Evolutionary conservation across 2,113 vertebrate genomes (phyloP), one percentile per base, ranked within the genome.

Genomic region (Pteropus alecto): DNA sequence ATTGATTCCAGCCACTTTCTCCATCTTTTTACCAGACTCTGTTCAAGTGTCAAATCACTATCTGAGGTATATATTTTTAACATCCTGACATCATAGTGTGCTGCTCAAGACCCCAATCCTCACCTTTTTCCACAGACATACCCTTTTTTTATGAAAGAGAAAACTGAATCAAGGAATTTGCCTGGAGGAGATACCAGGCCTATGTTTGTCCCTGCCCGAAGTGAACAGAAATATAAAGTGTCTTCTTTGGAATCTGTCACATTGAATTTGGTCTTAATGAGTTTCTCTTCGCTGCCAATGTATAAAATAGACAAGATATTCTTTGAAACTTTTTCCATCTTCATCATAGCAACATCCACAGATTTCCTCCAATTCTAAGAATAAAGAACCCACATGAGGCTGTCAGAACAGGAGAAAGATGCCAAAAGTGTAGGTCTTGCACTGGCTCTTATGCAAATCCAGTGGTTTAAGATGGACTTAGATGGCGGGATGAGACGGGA

Each of bases 101-200:
- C 51, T 79, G 8, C 81, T 87, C 83, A 78, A 35, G 74, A 79
- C 79, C 60, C 67, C 73, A 74, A 74, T 63, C 83, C 18, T 96
- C 93, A 92, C 60, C 73, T 43, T 95, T 78, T 63, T 90, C 87
- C 63, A 81, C 33, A 87, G 84, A 90, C 76, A 60, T 13, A 14
- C 58, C 26, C 60, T 92, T 93, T 48, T 48, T 95, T 91, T 79
- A 67, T 88, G 24, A 88, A 93, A 89, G 65, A 91, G 81, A 73
- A 96, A 95, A 97, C 0, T 84, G 74, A 90, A 94, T 90, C 93
- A 65, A 87, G 93, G 46, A 87, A 96, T 76, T 79, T 87, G 93
- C 96, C 88, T 65, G 5, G 48, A 77, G n/a, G 26, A 56, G 41
- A 65, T 33, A 65, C 4, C 24, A 33, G 4, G 3, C 22, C 58